phyloP scores from a whole-genome alignment of 2,113 vertebrate species.

The Pseudorasbora parva region DNA sequence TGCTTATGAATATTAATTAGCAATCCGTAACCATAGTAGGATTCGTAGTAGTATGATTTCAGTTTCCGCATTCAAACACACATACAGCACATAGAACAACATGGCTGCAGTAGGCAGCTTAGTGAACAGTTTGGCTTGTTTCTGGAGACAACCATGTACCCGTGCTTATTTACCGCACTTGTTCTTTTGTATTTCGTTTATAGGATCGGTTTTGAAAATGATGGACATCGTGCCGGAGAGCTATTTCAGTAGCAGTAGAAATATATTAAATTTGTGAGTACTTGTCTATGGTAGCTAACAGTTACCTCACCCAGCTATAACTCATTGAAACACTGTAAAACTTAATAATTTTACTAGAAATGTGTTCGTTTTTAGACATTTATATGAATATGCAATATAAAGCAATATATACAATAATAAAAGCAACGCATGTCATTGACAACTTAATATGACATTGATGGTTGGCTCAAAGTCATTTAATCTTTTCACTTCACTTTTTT shows the following conservation, averaged over 20 bases:
- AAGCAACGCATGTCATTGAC: slow-evolving; percentile 5
- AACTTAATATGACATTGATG: slow-evolving; percentile 9
- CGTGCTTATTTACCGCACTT: slow-evolving; percentile 71
- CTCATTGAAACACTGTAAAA: not conserved
- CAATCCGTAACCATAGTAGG: not conserved
- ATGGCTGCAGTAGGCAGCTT: slow-evolving; percentile 71
- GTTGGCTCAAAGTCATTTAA: not conserved
- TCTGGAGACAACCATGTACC: slow-evolving; percentile 63
- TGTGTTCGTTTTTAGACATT: not conserved
- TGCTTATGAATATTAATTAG: slow-evolving; percentile 6
- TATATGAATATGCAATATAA: not conserved
- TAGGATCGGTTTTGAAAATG: slow-evolving; percentile 83
- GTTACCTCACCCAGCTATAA: not conserved
- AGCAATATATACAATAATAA: not conserved
- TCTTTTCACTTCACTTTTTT: not conserved
- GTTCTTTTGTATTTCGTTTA: slow-evolving; percentile 72
- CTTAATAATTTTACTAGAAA: not conserved
- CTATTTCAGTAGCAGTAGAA: slow-evolving; percentile 86
- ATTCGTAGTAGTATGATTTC: not conserved
- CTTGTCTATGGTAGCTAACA: not conserved
- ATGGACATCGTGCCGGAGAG: slow-evolving; percentile 78
- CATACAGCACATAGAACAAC: slow-evolving; percentile 13
- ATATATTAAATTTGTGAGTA: slow-evolving; percentile 89
- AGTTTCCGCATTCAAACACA: slow-evolving; percentile 22
- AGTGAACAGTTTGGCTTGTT: slow-evolving; percentile 60